These are phyloP conservation scores for Falco naumanni DNA, from an alignment of 2,797 vertebrate genomes.

Conservation along the genomic window DNA sequence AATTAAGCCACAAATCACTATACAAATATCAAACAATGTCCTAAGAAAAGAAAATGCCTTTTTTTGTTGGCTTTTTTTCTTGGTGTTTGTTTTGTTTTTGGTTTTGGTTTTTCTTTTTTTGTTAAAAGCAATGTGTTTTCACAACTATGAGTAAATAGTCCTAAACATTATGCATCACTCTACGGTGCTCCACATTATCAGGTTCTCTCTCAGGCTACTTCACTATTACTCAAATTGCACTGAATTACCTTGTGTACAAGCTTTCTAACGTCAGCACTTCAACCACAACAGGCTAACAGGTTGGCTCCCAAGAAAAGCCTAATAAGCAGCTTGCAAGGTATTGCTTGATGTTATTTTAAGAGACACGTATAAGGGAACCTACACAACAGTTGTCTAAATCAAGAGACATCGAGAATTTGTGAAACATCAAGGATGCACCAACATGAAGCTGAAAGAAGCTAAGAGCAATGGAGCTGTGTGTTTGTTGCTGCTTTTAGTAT, in stretches of 20 bases:
- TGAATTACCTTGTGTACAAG: neutral
- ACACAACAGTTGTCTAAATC: constrained; percentile 13
- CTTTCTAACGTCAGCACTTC: neutral
- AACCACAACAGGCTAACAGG: neutral
- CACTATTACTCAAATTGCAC: constrained; percentile 1
- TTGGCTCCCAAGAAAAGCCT: neutral
- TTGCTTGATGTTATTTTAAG: constrained; percentile 49
- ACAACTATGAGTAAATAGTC: constrained; percentile 49
- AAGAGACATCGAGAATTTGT: constrained; percentile 3
- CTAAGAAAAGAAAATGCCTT: constrained; percentile 44
- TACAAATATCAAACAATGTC: constrained; percentile 59
- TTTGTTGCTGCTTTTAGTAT: constrained; percentile 23
- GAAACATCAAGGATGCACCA: constrained; percentile 44
- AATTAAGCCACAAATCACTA: constrained; percentile 65
- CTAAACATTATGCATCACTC: constrained; percentile 10
- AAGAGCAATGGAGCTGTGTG: constrained; percentile 51
- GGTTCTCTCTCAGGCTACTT: constrained; percentile 56
- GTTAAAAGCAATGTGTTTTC: constrained; percentile 37
- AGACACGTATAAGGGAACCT: constrained; percentile 5
- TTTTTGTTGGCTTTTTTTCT: neutral
- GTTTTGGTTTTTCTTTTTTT: neutral
- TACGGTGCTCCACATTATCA: constrained; percentile 42
- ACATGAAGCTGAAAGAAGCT: constrained; percentile 43
- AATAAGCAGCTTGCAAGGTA: constrained; percentile 56
- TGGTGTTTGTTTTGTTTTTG: too few species aligned